Evolutionary conservation across 2,113 vertebrate genomes (phyloP), one percentile per base, ranked within the genome.

Genomic region (Corydoras sp.): DNA sequence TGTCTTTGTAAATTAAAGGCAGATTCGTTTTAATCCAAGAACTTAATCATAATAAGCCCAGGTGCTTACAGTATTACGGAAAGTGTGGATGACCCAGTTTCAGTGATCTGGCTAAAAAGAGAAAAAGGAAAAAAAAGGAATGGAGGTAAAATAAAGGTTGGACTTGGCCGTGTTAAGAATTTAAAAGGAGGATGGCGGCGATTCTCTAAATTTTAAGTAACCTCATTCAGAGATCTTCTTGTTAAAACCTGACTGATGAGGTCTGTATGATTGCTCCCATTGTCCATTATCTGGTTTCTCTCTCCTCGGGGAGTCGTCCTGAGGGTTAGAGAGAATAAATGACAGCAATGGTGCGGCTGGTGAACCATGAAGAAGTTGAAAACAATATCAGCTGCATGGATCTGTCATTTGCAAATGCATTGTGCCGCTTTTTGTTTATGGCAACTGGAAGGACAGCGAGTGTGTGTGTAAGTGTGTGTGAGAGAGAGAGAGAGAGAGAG

Each of bases 331-430:
- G 24, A 75, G 80, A 83, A 71, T 85, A 85, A 85, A 85, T 88
- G 87, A 88, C 85, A 84, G 71, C 76, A 83, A 86, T 81, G 85
- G 85, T 79, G 53, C 83, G 82, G 58, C 76, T 87, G 76, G 71
- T 88, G 88, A 87, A 90, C 84, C 87, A 81, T 88, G 81, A 89
- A 87, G 79, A 87, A 90, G 86, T 85, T 77, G 88, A 82, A 90
- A 89, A 90, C 90, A 91, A 90, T 90, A 89, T 91, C 88, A 88
- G 84, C 87, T 89, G 87, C 86, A 77, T 88, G 81, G 77, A 81
- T 88, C 85, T 89, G 90, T 90, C 85, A 85, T 84, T 89, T 88
- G 83, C 83, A 86, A 90, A 90, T 88, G 82, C 87, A 84, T 81
- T 83, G 83, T 80, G 85, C 75, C 80, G 69, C 65, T 75, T 83